phyloP scores from a whole-genome alignment of 2,888 invertebrate species.

The Cheilosia scutellata region DNA sequence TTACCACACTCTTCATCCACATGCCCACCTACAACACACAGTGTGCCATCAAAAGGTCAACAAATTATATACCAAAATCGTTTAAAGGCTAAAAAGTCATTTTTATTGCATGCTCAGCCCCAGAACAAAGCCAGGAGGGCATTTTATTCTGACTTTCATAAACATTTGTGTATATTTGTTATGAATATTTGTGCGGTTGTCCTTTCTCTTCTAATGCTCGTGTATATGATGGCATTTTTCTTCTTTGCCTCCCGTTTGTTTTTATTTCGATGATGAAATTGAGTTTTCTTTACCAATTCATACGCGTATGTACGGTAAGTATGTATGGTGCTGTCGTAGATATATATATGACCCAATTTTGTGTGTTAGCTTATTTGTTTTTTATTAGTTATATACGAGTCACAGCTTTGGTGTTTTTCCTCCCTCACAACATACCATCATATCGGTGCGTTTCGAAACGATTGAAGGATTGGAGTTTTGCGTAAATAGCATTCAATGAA shows the following conservation, averaged over 20 bases:
- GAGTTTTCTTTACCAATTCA: conserved; percentile 50
- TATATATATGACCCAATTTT: conserved; percentile 50
- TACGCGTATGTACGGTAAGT: not conserved
- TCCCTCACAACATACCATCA: not conserved
- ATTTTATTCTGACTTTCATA: conserved; percentile 58
- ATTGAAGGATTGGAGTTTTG: conserved; percentile 41
- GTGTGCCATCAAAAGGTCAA: conserved; percentile 64
- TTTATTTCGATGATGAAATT: conserved; percentile 64
- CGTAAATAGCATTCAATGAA: conserved; percentile 68
- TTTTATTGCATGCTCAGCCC: conserved; percentile 63
- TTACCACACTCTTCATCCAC: conserved; percentile 30
- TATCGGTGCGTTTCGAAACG: conserved; percentile 45
- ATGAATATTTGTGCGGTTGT: conserved; percentile 57
- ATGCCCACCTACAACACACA: conserved; percentile 2
- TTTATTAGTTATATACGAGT: conserved; percentile 54
- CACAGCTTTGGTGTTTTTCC: conserved; percentile 40
- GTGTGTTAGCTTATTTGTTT: conserved; percentile 44
- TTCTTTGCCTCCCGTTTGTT: conserved; percentile 36
- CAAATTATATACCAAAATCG: conserved; percentile 66
- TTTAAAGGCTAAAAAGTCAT: conserved; percentile 70
- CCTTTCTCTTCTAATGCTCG: conserved; percentile 21
- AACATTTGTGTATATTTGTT: conserved; percentile 67
- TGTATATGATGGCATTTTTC: conserved; percentile 17
- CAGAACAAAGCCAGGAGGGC: conserved; percentile 56
- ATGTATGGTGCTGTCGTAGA: not conserved